phyloP scores from a whole-genome alignment of 2,888 invertebrate species.

The Acleris sparsana region DNA sequence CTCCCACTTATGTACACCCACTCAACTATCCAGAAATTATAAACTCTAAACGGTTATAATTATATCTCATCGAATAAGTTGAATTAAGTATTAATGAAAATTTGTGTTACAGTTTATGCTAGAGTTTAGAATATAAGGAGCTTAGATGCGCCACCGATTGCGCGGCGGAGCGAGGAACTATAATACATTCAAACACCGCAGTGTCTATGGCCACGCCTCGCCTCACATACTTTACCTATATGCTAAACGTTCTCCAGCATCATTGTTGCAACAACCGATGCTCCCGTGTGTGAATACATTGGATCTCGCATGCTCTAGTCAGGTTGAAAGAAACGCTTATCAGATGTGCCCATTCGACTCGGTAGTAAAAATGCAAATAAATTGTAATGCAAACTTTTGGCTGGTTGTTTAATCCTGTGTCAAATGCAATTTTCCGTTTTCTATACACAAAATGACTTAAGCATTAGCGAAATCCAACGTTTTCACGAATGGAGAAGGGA shows the following conservation, averaged over 20 bases:
- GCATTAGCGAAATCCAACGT: slow-evolving; percentile 58
- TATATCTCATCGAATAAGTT: slow-evolving; percentile 65
- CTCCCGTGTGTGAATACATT: slow-evolving; percentile 54
- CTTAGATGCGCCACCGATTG: slow-evolving; percentile 75
- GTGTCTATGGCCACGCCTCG: slow-evolving; percentile 76
- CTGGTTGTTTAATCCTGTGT: background rate
- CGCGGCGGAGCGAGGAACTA: slow-evolving; percentile 82
- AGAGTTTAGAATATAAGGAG: slow-evolving; percentile 82
- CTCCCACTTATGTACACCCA: slow-evolving; percentile 70
- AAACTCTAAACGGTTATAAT: slow-evolving; percentile 65
- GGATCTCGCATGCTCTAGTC: slow-evolving; percentile 56
- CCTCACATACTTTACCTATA: slow-evolving; percentile 78
- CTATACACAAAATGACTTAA: slow-evolving; percentile 38
- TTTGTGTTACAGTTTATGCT: slow-evolving; percentile 78
- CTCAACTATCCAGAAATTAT: slow-evolving; percentile 71
- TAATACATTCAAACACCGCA: slow-evolving; percentile 78
- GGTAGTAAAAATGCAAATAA: slow-evolving; percentile 4
- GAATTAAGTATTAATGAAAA: slow-evolving; percentile 64
- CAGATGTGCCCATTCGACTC: slow-evolving; percentile 45
- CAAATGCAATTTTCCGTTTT: slow-evolving; percentile 2
- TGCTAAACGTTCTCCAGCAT: slow-evolving; percentile 76
- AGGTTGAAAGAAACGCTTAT: slow-evolving; percentile 43
- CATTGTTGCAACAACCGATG: slow-evolving; percentile 72
- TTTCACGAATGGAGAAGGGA: slow-evolving; percentile 74
- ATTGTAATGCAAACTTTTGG: background rate